Conservation (phyloP, 2,888 invertebrate species). For the Synanthedon formicaeformis region DNA sequence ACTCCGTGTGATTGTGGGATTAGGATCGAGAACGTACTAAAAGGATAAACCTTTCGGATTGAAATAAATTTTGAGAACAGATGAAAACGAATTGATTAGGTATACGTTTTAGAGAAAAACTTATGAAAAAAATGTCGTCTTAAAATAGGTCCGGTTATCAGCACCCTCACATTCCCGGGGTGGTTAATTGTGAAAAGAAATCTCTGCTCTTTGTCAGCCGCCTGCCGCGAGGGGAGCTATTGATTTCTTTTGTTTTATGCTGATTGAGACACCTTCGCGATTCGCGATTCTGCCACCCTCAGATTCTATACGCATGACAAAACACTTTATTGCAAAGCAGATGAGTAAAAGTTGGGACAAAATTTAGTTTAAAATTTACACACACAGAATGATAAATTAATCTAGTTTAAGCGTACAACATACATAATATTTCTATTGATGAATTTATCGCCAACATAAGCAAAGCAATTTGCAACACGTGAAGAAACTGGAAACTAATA, state of each 20-base stretch:
- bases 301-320: constrained; percentile 46
- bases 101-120: constrained; percentile 7
- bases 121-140: constrained; percentile 19
- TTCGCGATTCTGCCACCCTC: constrained; percentile 41
- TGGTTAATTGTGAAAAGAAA: constrained; percentile 71
- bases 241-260: constrained; percentile 72
- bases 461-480: background rate
- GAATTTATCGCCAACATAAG: too few relatives aligned
- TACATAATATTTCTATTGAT: too few relatives aligned
- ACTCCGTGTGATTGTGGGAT: constrained; percentile 43
- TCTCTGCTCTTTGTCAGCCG: constrained; percentile 68
- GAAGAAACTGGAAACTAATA: constrained; percentile 15
- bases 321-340: constrained; percentile 56
- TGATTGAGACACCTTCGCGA: constrained; percentile 69
- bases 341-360: constrained; percentile 28
- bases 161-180: constrained; percentile 48
- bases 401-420: too few relatives aligned
- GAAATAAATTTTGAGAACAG: too few relatives aligned
- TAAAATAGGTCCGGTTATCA: constrained; percentile 52
- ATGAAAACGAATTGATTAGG: background rate
- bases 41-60: too few relatives aligned
- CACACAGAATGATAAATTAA: too few relatives aligned
- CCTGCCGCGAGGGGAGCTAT: constrained; percentile 51
- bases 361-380: background rate
- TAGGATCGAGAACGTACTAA: constrained; percentile 18